Base-by-base conservation (phyloP, 2,113 vertebrate species). In the Zapus hudsonius region DNA sequence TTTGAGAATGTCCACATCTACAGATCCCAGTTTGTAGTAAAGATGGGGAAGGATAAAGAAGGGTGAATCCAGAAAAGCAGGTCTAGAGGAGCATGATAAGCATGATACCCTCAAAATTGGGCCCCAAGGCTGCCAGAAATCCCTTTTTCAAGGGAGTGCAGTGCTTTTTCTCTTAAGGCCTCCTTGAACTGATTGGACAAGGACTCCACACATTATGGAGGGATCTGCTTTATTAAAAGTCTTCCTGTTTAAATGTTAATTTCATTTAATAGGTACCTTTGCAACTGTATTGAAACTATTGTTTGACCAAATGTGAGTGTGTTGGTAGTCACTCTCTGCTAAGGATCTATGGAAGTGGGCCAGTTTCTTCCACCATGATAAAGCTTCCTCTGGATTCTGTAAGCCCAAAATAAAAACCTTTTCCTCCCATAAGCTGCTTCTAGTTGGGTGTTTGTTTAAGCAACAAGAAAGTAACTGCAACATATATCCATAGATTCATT, bases 191-290 rank as follows among this genome's bases (percentile, higher is more conserved):
- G 31, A 84, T 74, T 73, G 25, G 15, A 64, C 52, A 17, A 90
- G 40, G 38, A 7, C 79, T 31, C 69, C 59, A 4, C 20, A 61
- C 17, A 5, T 61, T 85, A 70, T 44, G 22, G 13, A 87, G 15
- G 10, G 59, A 89, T 47, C 19, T 84, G 52, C n/a, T 95, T 87
- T 90, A 90, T 27, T 89, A 36, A 89, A 86, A 94, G 9, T 76
- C 7, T 22, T 64, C 15, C 52, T 13, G 31, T 70, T 83, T 67
- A 90, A 80, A 90, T 61, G 4, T 72, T 76, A 94, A 63, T 44
- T 13, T 70, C 44, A 44, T 75, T 33, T 25, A 57, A 17, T 44
- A 74, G 59, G 44, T 36, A 40, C 29, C 42, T 72, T 87, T 15
- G 13, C 36, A 81, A 69, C 44, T 38, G 70, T 13, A 89, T 89